phyloP scores from a whole-genome alignment of 2,113 vertebrate genomes.

The Corythaeola cristata region DNA sequence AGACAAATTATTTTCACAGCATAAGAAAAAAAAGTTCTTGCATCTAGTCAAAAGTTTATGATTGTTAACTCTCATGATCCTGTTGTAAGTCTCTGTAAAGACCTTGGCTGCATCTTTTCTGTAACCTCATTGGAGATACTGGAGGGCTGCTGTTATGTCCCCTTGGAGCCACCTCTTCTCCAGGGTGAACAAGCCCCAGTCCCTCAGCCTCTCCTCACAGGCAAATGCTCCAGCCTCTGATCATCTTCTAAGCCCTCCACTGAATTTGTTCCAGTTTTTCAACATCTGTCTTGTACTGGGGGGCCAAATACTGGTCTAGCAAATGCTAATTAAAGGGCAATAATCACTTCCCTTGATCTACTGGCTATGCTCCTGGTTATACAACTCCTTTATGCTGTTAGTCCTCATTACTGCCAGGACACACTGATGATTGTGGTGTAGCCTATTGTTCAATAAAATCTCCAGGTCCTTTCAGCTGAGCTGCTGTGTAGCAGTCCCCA shows the following conservation, averaged over 20 bases:
- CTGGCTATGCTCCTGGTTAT: neutral
- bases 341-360: neutral
- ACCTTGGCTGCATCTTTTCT: neutral
- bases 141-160: neutral
- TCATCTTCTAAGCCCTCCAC: neutral
- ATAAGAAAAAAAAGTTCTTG: neutral
- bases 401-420: neutral
- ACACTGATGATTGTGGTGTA: neutral
- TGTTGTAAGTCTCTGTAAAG: neutral
- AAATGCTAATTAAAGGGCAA: neutral
- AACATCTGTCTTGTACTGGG: neutral
- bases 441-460: neutral
- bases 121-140: neutral
- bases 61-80: neutral
- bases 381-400: neutral
- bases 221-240: neutral
- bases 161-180: neutral
- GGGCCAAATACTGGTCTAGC: neutral
- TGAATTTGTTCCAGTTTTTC: neutral
- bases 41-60: neutral
- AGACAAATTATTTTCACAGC: neutral
- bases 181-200: neutral
- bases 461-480: neutral
- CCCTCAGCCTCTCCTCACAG: neutral
- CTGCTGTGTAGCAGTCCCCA: neutral